Conservation (phyloP, 2,797 vertebrate genomes). For the Sphenopsis melanotis region DNA sequence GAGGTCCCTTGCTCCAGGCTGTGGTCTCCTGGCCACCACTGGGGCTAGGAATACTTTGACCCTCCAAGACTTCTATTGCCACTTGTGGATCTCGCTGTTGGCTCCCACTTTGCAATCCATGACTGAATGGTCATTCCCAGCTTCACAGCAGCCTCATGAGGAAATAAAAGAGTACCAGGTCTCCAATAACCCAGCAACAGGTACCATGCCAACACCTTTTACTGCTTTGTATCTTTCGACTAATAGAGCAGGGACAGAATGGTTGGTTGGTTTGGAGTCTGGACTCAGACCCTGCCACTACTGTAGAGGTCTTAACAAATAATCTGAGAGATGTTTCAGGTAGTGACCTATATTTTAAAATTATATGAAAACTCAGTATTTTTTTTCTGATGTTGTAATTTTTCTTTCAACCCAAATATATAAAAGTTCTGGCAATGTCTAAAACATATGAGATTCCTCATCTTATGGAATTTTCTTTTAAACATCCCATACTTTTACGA, state of each 20-base stretch:
- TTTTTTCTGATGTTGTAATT: background rate
- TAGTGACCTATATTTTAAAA: background rate
- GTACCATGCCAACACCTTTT: background rate
- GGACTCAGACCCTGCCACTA: background rate
- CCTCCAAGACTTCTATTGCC: background rate
- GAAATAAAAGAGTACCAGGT: background rate
- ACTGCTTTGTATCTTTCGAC: background rate
- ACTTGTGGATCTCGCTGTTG: background rate
- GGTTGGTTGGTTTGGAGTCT: background rate
- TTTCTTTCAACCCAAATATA: background rate
- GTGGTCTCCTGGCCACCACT: background rate
- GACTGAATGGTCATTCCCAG: background rate
- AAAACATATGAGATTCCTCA: background rate
- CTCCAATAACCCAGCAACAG: background rate
- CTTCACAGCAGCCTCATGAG: background rate
- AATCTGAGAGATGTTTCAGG: background rate
- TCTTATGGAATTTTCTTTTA: conserved; percentile 8
- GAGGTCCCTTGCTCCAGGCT: background rate
- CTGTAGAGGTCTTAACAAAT: background rate
- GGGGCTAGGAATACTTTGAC: background rate
- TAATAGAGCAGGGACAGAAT: background rate
- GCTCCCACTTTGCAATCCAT: background rate
- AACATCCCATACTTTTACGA: background rate
- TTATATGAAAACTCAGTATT: background rate
- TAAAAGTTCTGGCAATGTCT: background rate